Conservation (phyloP, 2,797 vertebrate genomes). For the Hapalemur alaotrensis region DNA sequence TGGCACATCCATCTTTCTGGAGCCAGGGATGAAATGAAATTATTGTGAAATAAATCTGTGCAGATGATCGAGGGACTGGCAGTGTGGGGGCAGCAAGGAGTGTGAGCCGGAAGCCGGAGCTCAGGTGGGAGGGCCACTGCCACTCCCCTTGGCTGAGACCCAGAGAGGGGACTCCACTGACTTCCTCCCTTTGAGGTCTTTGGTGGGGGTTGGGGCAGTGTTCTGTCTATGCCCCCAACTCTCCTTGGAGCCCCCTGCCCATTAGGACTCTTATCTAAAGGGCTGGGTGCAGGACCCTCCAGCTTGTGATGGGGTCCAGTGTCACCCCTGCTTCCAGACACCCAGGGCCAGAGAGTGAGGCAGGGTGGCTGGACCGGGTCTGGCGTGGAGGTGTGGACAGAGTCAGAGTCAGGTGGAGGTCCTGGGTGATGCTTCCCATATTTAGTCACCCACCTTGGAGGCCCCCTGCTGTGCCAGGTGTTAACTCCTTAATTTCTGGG, state of each 20-base stretch:
- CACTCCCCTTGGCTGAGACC: not conserved
- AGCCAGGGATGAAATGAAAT: slow-evolving; percentile 84
- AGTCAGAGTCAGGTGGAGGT: not conserved
- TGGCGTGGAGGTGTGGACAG: not conserved
- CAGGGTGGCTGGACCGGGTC: not conserved
- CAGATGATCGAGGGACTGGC: slow-evolving; percentile 76
- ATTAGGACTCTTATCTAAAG: not conserved
- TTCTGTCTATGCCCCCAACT: not conserved
- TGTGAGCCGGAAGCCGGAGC: not conserved
- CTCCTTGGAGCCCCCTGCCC: not conserved
- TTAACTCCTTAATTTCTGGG: not conserved
- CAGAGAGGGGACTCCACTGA: not conserved
- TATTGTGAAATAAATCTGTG: slow-evolving; percentile 85
- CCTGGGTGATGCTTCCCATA: not conserved
- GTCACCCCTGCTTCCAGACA: not conserved
- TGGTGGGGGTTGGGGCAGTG: too few species aligned
- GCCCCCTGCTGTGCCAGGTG: not conserved
- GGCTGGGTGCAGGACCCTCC: not conserved
- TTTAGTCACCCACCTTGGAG: not conserved
- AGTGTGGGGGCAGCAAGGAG: not conserved
- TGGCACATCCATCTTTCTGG: slow-evolving; percentile 80
- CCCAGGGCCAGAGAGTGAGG: not conserved
- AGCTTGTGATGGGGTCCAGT: not conserved
- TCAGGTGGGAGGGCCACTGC: not conserved
- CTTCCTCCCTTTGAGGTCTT: not conserved